Base-by-base conservation (phyloP, 1,140 invertebrate genomes). In the Carcinoscorpius rotundicauda region DNA sequence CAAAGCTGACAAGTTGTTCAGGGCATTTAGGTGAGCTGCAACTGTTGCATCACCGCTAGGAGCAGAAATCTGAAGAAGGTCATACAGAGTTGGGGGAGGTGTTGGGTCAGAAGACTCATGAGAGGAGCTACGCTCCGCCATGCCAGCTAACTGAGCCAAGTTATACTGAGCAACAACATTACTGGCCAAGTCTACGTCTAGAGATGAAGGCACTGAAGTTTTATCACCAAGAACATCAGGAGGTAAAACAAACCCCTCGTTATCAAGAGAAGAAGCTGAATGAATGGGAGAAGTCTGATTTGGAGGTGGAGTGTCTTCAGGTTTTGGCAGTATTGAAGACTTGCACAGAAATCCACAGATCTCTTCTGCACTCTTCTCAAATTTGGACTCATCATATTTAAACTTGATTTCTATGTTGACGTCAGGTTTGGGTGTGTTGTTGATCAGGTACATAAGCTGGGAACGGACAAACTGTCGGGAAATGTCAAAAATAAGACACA, bases 1-100 rank as follows among this genome's bases (percentile, higher is more conserved):
- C 63, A 93, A 82, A 29, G 88, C 89, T 74, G 92, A 88, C 62
- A 93, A 79, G 79, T 93, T 94, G 74, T 90, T 90, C 67, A 88
- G 83, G 53, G 88, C 85, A 75, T 88, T 87, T n/a, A 66, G 61
- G 49, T 70, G 67, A 4, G 66, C 66, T 49, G 66, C 63, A 10
- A 29, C 29, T 29, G 29, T 29, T 29, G 29, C 29, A 29, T 29
- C 29, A 29, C 29, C 2, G 2, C 29, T 2, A 29, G 29, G 29
- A 29, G 29, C 29, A 29, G 29, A 29, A 29, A 29, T 29, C 29
- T 29, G 29, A 29, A 29, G 29, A 29, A 29, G 29, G 2, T 29
- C 29, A 29, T 29, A 29, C 29, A 29, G 29, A 2, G 29, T 29
- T 29, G 29, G 29, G 0, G 29, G 29, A 29, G 29, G 29, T 29